Conservation (phyloP, 1,140 invertebrate genomes). For the Acyrthosiphon pisum region DNA sequence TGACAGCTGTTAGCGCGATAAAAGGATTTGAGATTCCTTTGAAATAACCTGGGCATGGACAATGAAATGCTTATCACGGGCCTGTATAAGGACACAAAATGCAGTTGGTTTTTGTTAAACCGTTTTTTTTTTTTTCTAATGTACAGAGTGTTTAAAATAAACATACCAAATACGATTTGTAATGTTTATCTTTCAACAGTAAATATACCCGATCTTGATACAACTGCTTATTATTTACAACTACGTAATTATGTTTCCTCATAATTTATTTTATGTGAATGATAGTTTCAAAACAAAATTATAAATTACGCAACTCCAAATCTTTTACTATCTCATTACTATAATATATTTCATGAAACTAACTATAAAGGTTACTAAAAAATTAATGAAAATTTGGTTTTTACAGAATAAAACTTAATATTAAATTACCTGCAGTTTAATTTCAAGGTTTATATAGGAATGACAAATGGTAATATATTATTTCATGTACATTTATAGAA, state of each 20-base stretch:
- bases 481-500: too few relatives aligned
- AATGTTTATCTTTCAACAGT: neutral
- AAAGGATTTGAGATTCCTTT: conserved; percentile 43
- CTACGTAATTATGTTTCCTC: neutral
- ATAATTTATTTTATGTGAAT: neutral
- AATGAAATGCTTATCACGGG: conserved; percentile 22
- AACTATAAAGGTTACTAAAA: too few relatives aligned
- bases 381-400: too few relatives aligned
- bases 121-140: neutral
- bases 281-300: neutral
- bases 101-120: neutral
- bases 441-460: too few relatives aligned
- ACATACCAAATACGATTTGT: neutral
- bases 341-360: too few relatives aligned
- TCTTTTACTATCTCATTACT: neutral
- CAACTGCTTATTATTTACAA: neutral
- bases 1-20: conserved; percentile 19
- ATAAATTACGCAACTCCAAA: neutral
- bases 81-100: neutral
- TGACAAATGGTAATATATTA: too few relatives aligned
- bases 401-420: neutral
- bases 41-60: conserved; percentile 12
- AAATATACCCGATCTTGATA: neutral
- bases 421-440: neutral
- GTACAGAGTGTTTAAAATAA: conserved; percentile 37